Percentiles rank a stretch among this genome's conserved stretches.
phyloP scores from a whole-genome alignment of 1,140 invertebrate genomes.

The Eueides isabella region DNA sequence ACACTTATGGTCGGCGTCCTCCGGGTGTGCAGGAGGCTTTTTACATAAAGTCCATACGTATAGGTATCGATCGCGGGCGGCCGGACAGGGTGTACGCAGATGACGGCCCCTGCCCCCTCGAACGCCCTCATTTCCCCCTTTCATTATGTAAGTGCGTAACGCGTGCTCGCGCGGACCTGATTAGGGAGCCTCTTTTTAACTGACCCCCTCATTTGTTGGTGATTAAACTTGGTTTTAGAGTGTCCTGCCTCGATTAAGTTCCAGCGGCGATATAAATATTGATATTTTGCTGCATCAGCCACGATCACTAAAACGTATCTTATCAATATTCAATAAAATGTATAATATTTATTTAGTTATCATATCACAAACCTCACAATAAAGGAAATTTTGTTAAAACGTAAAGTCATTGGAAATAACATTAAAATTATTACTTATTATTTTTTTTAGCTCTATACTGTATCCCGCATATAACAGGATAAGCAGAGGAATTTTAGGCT shows the following conservation, averaged over 20 bases:
- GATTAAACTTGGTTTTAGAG: conserved; percentile 76
- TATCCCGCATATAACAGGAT: too few relatives aligned
- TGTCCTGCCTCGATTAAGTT: conserved; percentile 67
- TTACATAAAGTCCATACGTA: conserved; percentile 82
- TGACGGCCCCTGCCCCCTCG: conserved; percentile 65
- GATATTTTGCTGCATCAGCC: not conserved
- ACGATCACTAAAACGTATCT: not conserved
- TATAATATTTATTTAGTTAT: not conserved
- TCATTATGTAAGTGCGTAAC: conserved; percentile 82
- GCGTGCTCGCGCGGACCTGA: conserved; percentile 78
- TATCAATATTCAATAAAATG: not conserved
- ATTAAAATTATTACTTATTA: too few relatives aligned
- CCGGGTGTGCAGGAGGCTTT: conserved; percentile 78
- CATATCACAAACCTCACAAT: not conserved
- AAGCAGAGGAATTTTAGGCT: too few relatives aligned
- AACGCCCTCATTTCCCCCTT: conserved; percentile 70
- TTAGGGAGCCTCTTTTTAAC: conserved; percentile 80
- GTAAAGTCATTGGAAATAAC: too few relatives aligned
- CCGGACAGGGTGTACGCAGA: conserved; percentile 78
- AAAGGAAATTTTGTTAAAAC: not conserved
- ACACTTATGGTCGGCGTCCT: conserved; percentile 80
- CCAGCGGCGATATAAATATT: conserved; percentile 48
- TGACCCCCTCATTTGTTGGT: conserved; percentile 74
- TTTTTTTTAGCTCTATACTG: too few relatives aligned
- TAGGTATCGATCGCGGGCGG: conserved; percentile 79